Conservation (phyloP, 2,888 invertebrate genomes). For the Cantharis rustica region DNA sequence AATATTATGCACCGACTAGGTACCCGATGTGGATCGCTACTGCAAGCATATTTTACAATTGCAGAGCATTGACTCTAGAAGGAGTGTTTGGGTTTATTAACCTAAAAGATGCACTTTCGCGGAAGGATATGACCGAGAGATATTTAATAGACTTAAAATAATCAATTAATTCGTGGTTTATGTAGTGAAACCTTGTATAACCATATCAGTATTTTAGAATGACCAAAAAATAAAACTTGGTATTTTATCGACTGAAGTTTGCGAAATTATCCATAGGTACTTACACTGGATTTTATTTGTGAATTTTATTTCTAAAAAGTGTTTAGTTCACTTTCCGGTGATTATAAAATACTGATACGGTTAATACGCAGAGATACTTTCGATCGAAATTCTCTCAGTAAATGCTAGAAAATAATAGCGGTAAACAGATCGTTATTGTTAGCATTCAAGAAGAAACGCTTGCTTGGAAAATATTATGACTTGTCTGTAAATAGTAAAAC, state of each 20-base stretch:
- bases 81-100: background rate
- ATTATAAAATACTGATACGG: too few species aligned
- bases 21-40: too few species aligned
- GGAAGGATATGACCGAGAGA: background rate
- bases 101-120: background rate
- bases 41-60: background rate
- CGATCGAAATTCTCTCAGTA: background rate
- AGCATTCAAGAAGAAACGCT: background rate
- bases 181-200: too few species aligned
- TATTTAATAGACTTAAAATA: background rate
- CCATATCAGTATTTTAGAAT: background rate
- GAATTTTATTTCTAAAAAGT: too few species aligned
- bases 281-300: too few species aligned
- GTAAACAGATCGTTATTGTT: background rate
- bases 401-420: background rate
- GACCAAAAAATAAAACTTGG: too few species aligned
- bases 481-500: constrained; percentile 17
- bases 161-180: too few species aligned
- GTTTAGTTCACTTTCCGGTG: too few species aligned
- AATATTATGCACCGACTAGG: background rate
- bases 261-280: too few species aligned
- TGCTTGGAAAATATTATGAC: background rate
- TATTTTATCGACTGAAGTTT: too few species aligned
- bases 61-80: background rate
- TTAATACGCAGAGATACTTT: background rate